A percentile compares a stretch with the other conserved stretches of the same genome.
Conservation (phyloP, 2,113 vertebrate genomes). For the Anhinga rufa region DNA sequence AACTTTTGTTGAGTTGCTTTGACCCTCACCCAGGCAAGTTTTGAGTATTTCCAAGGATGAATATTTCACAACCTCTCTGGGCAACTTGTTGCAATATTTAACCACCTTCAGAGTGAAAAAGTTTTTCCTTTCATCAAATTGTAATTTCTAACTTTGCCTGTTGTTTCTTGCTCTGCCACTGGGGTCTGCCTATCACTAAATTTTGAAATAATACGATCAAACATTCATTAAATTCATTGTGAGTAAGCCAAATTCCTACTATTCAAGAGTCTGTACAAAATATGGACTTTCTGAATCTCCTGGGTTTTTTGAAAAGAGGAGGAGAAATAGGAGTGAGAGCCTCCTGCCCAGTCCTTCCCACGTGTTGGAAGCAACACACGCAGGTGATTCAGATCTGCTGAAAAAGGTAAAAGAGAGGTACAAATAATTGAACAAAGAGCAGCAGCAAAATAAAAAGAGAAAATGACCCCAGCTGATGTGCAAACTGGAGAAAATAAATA, state of each 20-base stretch:
- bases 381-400: background rate
- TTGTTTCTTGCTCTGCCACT: background rate
- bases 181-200: background rate
- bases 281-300: background rate
- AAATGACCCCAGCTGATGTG: background rate
- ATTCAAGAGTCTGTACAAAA: background rate
- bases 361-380: rapidly evolving
- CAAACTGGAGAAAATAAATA: background rate
- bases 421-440: background rate
- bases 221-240: background rate
- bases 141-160: background rate
- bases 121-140: background rate
- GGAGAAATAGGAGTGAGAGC: background rate
- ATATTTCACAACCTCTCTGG: background rate
- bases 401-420: background rate
- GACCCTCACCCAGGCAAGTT: background rate
- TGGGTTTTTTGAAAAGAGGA: background rate
- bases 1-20: background rate
- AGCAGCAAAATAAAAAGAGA: background rate
- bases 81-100: background rate
- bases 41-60: background rate
- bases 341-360: background rate
- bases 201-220: background rate
- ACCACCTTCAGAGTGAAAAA: background rate
- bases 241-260: background rate